phyloP scores from a whole-genome alignment of 2,888 invertebrate genomes.

The Phyllotreta cruciferae region DNA sequence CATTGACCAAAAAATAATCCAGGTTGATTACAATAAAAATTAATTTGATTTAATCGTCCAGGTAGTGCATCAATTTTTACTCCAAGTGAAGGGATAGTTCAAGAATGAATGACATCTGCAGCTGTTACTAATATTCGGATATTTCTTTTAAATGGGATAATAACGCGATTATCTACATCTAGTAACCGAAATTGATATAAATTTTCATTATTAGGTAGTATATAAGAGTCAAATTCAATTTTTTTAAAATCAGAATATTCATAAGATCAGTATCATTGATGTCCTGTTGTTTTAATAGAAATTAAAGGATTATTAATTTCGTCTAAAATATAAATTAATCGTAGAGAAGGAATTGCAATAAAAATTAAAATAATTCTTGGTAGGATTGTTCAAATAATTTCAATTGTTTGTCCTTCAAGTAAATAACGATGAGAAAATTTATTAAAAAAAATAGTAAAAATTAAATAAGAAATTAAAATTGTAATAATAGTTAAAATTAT shows the following conservation, averaged over 20 bases:
- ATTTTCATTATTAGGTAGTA: slow-evolving; percentile 62
- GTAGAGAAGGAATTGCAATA: slow-evolving; percentile 69
- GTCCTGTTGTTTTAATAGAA: slow-evolving; percentile 69
- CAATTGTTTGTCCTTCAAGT: slow-evolving; percentile 68
- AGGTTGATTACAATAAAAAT: slow-evolving; percentile 67
- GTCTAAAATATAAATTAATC: slow-evolving; percentile 68
- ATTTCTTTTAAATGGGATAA: slow-evolving; percentile 67
- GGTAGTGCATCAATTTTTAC: slow-evolving; percentile 72
- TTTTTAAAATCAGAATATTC: slow-evolving; percentile 68
- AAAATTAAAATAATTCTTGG: slow-evolving; percentile 69
- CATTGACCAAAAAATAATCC: slow-evolving; percentile 78
- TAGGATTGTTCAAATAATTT: slow-evolving; percentile 70
- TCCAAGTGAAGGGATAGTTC: slow-evolving; percentile 69
- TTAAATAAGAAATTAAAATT: slow-evolving; percentile 66
- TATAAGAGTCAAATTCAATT: slow-evolving; percentile 70
- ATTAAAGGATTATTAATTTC: slow-evolving; percentile 67
- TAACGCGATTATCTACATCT: slow-evolving; percentile 70
- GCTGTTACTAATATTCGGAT: slow-evolving; percentile 70
- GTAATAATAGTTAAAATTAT: slow-evolving; percentile 70
- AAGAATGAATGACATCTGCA: slow-evolving; percentile 72
- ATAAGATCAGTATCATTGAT: slow-evolving; percentile 64
- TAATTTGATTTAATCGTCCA: slow-evolving; percentile 71
- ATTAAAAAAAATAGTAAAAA: slow-evolving; percentile 65
- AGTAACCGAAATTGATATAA: slow-evolving; percentile 64
- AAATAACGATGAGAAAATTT: slow-evolving; percentile 66